These are phyloP conservation scores for Lepilemur septentrionalis DNA, from an alignment of 2,797 vertebrate genomes.

Conservation along the genomic window DNA sequence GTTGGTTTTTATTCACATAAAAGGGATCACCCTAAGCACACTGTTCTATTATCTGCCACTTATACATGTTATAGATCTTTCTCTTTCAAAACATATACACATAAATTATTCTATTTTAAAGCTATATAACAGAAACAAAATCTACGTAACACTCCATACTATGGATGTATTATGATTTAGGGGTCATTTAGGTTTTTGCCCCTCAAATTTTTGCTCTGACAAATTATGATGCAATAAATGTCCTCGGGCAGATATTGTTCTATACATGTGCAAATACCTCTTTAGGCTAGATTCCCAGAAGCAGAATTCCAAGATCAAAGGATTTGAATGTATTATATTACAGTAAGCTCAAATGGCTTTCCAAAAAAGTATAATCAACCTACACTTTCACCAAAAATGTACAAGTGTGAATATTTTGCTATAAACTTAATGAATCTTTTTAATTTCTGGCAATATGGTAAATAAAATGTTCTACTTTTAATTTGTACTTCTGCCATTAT, in stretches of 20 bases:
- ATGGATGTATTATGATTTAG: background rate
- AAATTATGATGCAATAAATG: background rate
- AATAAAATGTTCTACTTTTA: background rate
- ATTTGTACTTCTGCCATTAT: background rate
- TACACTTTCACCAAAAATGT: background rate
- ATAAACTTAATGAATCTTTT: background rate
- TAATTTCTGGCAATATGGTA: background rate
- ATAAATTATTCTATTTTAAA: slow-evolving; percentile 10
- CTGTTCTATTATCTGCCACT: background rate
- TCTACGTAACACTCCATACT: background rate
- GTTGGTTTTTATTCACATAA: background rate
- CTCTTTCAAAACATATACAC: background rate
- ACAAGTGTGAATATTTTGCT: background rate
- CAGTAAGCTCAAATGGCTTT: background rate
- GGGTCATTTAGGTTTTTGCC: background rate
- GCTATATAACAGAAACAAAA: background rate
- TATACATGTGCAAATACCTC: background rate
- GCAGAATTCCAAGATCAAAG: background rate
- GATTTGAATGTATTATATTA: background rate
- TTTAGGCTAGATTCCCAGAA: background rate
- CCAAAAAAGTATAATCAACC: background rate
- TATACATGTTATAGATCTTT: background rate
- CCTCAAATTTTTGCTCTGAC: background rate
- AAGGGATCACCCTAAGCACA: background rate
- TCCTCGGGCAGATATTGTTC: background rate